Percentiles rank a stretch among this genome's conserved stretches.
These are phyloP conservation scores for Heteromyza rotundicornis DNA, from an alignment of 2,888 invertebrate species.

Conservation along the genomic window DNA sequence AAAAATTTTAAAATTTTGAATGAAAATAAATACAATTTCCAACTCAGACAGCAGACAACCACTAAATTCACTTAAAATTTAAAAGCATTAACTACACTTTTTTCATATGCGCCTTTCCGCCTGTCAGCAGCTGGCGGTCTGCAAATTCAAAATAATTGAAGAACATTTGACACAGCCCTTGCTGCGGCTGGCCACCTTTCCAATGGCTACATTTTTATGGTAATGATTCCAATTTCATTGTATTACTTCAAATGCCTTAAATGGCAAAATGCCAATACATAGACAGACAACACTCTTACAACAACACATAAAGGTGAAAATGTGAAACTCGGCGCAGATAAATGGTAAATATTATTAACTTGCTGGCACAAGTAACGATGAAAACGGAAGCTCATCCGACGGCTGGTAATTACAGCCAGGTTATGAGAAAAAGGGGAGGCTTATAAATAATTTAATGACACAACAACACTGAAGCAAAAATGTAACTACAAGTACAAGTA, in stretches of 20 bases:
- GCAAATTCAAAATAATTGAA: background rate
- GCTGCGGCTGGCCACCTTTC: background rate
- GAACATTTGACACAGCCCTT: background rate
- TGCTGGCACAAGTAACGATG: too few relatives aligned
- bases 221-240: background rate
- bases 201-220: background rate
- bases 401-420: background rate
- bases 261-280: too few relatives aligned
- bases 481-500: background rate
- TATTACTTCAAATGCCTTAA: background rate
- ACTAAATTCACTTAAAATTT: too few relatives aligned
- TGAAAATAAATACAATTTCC: too few relatives aligned
- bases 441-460: background rate
- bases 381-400: background rate
- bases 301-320: background rate
- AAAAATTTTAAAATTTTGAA: too few relatives aligned
- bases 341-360: too few relatives aligned
- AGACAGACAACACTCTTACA: too few relatives aligned
- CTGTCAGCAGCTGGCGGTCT: background rate
- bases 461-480: background rate
- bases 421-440: too few relatives aligned
- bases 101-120: too few relatives aligned
- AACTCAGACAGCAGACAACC: too few relatives aligned
- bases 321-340: too few relatives aligned
- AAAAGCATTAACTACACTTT: too few relatives aligned